Evolutionary conservation across 2,797 vertebrate species (phyloP).

Genomic region (Arrhamphus sclerolepis): DNA sequence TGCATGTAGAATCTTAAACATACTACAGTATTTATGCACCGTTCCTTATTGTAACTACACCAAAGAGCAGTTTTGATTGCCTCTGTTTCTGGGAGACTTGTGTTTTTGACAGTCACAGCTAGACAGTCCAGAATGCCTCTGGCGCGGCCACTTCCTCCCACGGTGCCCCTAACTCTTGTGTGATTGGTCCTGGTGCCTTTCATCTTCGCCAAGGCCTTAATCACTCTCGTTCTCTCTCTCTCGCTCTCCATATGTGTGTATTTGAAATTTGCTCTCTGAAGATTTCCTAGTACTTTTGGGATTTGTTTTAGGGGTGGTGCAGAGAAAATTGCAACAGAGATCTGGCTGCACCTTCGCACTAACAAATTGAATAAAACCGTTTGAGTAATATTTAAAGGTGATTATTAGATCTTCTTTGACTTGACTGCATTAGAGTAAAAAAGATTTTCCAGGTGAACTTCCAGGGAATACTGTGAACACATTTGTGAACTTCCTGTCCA

Average conservation of each 20-base stretch:
- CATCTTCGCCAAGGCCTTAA: slow-evolving; percentile 70
- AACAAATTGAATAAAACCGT: too few relatives aligned
- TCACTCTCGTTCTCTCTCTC: slow-evolving; percentile 38
- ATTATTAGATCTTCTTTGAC: too few relatives aligned
- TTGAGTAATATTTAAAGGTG: too few relatives aligned
- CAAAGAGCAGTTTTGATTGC: slow-evolving; percentile 34
- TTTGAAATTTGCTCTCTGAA: slow-evolving; percentile 53
- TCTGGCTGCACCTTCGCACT: too few relatives aligned
- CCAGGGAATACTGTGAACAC: slow-evolving; percentile 18
- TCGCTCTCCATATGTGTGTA: slow-evolving; percentile 15
- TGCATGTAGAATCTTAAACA: too few relatives aligned
- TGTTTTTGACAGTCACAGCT: slow-evolving; percentile 70
- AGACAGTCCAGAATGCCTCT: slow-evolving; percentile 74
- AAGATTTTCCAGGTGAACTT: too few relatives aligned
- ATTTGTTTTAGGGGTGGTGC: slow-evolving; percentile 8
- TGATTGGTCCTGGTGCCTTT: slow-evolving; percentile 74
- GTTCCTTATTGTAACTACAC: too few relatives aligned
- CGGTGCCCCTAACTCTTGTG: slow-evolving; percentile 74
- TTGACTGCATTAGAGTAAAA: too few relatives aligned
- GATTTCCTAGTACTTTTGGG: slow-evolving; percentile 23
- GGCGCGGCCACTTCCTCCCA: slow-evolving; percentile 77
- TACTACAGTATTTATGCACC: too few relatives aligned
- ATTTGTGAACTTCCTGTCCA: slow-evolving; percentile 47
- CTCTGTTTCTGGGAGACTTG: slow-evolving; percentile 26
- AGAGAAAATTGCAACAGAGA: too few relatives aligned